Percentiles rank a stretch among this genome's conserved stretches.
Evolutionary conservation across 2,888 invertebrate species (phyloP).

Genomic region (Diabrotica balteata): DNA sequence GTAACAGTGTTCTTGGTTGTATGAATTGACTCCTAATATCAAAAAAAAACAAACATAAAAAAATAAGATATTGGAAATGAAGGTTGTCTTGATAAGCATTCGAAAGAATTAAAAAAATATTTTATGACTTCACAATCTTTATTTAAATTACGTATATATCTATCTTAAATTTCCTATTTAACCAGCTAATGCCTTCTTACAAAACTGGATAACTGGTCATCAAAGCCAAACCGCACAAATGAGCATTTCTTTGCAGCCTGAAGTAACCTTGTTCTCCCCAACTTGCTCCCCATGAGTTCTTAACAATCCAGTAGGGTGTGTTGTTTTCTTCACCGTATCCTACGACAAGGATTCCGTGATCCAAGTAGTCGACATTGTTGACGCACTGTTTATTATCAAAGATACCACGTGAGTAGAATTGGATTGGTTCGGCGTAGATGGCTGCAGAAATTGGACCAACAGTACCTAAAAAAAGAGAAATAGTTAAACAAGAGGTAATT

Average conservation of each 20-base stretch:
- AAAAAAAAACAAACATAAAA: not conserved
- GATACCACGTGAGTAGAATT: slow-evolving; percentile 21
- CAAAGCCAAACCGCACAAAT: slow-evolving; percentile 19
- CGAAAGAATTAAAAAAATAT: not conserved
- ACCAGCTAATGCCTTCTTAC: not conserved
- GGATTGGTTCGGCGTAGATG: slow-evolving; percentile 20
- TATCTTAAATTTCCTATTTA: too few relatives aligned
- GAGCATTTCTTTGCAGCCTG: slow-evolving; percentile 10
- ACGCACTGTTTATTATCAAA: not conserved
- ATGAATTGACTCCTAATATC: too few relatives aligned
- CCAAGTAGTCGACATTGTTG: not conserved
- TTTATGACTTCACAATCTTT: not conserved
- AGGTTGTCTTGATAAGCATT: not conserved
- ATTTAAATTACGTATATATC: too few relatives aligned
- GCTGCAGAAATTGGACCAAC: slow-evolving; percentile 27
- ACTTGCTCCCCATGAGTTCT: slow-evolving; percentile 22
- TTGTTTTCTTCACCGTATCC: slow-evolving; percentile 16
- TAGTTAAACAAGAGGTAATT: not conserved
- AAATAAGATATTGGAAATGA: not conserved
- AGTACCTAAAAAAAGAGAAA: slow-evolving; percentile 19
- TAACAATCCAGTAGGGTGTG: slow-evolving; percentile 20
- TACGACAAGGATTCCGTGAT: slow-evolving; percentile 18
- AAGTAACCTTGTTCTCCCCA: slow-evolving; percentile 27
- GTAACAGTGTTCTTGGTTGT: too few relatives aligned
- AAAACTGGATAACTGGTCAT: slow-evolving; percentile 15